Percentiles rank a stretch among this genome's conserved stretches.
These are phyloP conservation scores for Tortricodes alternella DNA, from an alignment of 2,888 invertebrate species.

Conservation along the genomic window DNA sequence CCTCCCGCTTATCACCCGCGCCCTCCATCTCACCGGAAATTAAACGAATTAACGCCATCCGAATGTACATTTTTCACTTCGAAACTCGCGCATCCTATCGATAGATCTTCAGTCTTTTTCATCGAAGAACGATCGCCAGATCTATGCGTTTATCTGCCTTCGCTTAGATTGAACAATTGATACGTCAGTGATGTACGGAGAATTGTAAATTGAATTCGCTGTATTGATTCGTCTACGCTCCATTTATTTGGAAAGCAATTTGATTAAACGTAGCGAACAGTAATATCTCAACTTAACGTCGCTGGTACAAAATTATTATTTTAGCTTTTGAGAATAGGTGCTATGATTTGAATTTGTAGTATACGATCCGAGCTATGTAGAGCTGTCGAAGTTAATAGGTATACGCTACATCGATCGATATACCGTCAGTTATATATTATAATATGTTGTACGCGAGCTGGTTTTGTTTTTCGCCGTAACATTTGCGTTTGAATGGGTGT, in stretches of 20 bases:
- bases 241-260: constrained; percentile 75
- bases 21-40: constrained; percentile 78
- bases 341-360: neutral
- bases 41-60: constrained; percentile 84
- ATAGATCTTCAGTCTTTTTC: constrained; percentile 79
- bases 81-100: constrained; percentile 77
- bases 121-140: constrained; percentile 70
- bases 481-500: constrained; percentile 30
- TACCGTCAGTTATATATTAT: neutral
- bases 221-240: constrained; percentile 74
- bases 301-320: constrained; percentile 49
- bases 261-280: constrained; percentile 65
- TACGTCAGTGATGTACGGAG: constrained; percentile 78
- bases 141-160: constrained; percentile 79
- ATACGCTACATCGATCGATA: neutral
- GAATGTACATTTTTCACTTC: constrained; percentile 83
- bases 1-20: constrained; percentile 40
- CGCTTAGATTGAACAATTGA: constrained; percentile 79
- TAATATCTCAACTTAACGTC: constrained; percentile 61
- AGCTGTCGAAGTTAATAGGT: neutral
- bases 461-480: constrained; percentile 21
- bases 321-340: neutral
- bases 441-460: neutral
- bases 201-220: constrained; percentile 79
- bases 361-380: neutral